A percentile compares a stretch with the other conserved stretches of the same genome.
Evolutionary conservation across 2,797 vertebrate genomes (phyloP).

Genomic region (Lates japonicus): DNA sequence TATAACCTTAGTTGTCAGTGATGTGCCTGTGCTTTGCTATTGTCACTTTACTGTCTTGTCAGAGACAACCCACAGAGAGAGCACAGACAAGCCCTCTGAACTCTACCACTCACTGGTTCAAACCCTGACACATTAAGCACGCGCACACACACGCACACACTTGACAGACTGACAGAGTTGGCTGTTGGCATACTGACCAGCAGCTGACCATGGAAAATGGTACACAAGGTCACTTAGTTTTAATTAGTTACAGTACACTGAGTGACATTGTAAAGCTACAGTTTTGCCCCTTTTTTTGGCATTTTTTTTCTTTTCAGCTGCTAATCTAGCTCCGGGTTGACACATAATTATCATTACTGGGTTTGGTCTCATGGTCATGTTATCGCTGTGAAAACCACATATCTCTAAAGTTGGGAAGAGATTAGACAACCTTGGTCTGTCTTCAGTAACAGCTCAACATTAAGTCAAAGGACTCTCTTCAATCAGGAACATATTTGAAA

Average conservation of each 20-base stretch:
- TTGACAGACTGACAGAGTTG: slow-evolving; percentile 61
- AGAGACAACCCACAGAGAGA: slow-evolving; percentile 75
- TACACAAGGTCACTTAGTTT: slow-evolving; percentile 63
- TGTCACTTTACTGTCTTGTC: slow-evolving; percentile 78
- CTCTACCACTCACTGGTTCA: slow-evolving; percentile 79
- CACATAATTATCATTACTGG: background rate
- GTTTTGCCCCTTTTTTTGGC: background rate
- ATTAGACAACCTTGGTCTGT: background rate
- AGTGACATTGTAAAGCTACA: slow-evolving; percentile 2
- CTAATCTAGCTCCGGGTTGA: background rate
- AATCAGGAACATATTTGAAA: background rate
- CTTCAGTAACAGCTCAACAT: background rate
- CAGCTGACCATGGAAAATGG: slow-evolving; percentile 45
- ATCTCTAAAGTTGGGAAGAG: background rate
- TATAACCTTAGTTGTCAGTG: slow-evolving; percentile 71
- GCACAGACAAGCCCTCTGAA: slow-evolving; percentile 86
- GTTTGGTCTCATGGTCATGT: background rate
- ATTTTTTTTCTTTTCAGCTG: slow-evolving; percentile 7
- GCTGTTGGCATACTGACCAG: slow-evolving; percentile 76
- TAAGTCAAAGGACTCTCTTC: background rate
- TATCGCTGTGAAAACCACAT: rapidly evolving
- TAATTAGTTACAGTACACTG: background rate
- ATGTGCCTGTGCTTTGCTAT: slow-evolving; percentile 63
- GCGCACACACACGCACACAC: slow-evolving; percentile 39
- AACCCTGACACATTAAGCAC: slow-evolving; percentile 76